Evolutionary conservation across 2,888 invertebrate species (phyloP), one percentile per base, ranked within the genome.

Genomic region (Harpalus rubripes): DNA sequence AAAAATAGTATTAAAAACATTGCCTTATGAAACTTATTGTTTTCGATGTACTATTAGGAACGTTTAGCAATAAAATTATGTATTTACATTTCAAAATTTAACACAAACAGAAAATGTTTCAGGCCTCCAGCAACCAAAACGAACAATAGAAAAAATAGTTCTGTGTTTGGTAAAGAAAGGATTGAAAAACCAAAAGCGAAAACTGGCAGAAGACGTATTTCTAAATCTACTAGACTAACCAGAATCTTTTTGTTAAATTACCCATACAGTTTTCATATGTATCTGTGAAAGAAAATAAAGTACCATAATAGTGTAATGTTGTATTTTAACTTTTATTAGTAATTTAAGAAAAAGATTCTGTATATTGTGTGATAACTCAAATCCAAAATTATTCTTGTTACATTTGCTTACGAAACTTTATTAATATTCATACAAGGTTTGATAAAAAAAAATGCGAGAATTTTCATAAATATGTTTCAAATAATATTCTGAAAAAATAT

Each of bases 301-400:
- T 52, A 52, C 5, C 44, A 12, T 12, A 52, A 10, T 12, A 10
- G 10, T 52, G 8, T 52, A 52, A 52, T 32, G 32, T 32, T 32
- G 32, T 6, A 32, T 32, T 32, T 12, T 52, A 12, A 8, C 44
- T 52, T 44, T 0, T 44, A 44, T 44, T 52, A 52, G 44, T 52
- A 52, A 52, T 52, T 52, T 52, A 52, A 52, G 44, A 52, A 52
- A 52, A 52, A 52, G 44, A 52, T 52, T 52, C 44, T 52, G 12
- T 52, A 32, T 3, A 22, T 22, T 22, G 3, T 22, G 22, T 3
- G 22, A 22, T 22, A 3, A 22, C 22, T 22, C 3, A 22, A 22
- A 22, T 22, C 22, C 22, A 22, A 22, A 22, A 22, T 22, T 22
- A 22, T 2, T 22, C 3, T 22, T 22, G 1, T 22, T 22, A 22